A percentile compares a stretch with the other conserved stretches of the same genome.
These are phyloP conservation scores for Crypturellus undulatus DNA, from an alignment of 2,113 vertebrate species.

Conservation along the genomic window DNA sequence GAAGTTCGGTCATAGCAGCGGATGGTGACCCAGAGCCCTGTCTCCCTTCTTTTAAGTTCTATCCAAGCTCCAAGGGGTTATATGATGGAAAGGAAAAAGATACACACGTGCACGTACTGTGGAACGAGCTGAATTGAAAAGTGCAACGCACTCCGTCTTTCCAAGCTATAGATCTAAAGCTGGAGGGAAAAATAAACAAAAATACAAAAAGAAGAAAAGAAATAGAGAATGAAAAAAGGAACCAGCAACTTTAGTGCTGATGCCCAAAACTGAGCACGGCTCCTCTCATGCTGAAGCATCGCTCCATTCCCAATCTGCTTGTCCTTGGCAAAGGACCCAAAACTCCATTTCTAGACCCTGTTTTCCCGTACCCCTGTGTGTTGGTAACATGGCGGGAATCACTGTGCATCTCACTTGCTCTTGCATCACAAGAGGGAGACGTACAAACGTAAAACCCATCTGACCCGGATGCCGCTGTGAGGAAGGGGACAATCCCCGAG, in stretches of 20 bases:
- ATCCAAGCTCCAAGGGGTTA: neutral
- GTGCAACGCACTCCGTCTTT: neutral
- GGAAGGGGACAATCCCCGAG: neutral
- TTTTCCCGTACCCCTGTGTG: neutral
- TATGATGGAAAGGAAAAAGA: too few relatives aligned
- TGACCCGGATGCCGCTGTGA: neutral
- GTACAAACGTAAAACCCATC: neutral
- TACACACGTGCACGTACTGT: too few relatives aligned
- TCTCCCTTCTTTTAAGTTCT: conserved; percentile 31
- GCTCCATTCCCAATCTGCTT: neutral
- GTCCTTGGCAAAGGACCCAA: neutral
- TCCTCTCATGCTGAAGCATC: neutral
- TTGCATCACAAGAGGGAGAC: neutral
- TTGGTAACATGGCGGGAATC: neutral
- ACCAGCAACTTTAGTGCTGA: neutral
- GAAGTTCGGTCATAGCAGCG: conserved; percentile 45
- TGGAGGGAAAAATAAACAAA: too few relatives aligned
- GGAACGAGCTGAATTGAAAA: neutral
- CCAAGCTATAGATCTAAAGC: neutral
- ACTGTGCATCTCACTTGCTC: neutral
- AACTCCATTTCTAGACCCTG: neutral
- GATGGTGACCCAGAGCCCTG: neutral
- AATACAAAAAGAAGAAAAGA: too few relatives aligned
- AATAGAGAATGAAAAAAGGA: too few relatives aligned
- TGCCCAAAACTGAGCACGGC: neutral